Evolutionary conservation across 2,113 vertebrate genomes (phyloP).

Genomic region (Neodon shergylaensis): DNA sequence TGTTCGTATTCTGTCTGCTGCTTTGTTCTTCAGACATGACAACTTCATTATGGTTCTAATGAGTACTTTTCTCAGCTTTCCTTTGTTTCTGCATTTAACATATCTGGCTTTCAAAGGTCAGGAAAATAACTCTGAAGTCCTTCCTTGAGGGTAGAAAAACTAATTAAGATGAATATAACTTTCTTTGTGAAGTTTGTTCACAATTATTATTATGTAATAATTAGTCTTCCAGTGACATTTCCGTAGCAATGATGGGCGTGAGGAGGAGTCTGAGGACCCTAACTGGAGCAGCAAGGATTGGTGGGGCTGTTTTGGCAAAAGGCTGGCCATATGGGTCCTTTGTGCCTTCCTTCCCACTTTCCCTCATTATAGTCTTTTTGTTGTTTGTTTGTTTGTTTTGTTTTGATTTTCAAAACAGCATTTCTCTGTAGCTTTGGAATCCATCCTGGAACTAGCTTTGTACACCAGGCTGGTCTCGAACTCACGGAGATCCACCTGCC

Average conservation of each 20-base stretch:
- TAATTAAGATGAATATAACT: background rate
- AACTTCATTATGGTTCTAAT: background rate
- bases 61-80: background rate
- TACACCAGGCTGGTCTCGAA: too few species aligned
- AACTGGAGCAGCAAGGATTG: background rate
- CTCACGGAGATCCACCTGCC: too few species aligned
- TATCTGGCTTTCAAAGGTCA: constrained; percentile 30
- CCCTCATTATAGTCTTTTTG: background rate
- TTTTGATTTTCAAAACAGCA: too few species aligned
- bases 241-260: background rate
- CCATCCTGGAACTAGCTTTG: too few species aligned
- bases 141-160: background rate
- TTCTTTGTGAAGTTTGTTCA: constrained; percentile 13
- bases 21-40: background rate
- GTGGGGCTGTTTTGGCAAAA: background rate
- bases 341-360: too few species aligned
- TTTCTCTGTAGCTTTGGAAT: too few species aligned
- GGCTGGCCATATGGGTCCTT: background rate
- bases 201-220: background rate
- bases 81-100: background rate
- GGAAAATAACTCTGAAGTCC: constrained; percentile 40
- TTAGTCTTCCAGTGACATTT: constrained; percentile 28
- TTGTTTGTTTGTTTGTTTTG: too few species aligned
- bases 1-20: background rate
- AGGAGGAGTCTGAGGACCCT: background rate